A percentile compares a stretch with the other conserved stretches of the same genome.
phyloP scores from a whole-genome alignment of 92 coral and sea anemone species.

The Actinernus sp. region DNA sequence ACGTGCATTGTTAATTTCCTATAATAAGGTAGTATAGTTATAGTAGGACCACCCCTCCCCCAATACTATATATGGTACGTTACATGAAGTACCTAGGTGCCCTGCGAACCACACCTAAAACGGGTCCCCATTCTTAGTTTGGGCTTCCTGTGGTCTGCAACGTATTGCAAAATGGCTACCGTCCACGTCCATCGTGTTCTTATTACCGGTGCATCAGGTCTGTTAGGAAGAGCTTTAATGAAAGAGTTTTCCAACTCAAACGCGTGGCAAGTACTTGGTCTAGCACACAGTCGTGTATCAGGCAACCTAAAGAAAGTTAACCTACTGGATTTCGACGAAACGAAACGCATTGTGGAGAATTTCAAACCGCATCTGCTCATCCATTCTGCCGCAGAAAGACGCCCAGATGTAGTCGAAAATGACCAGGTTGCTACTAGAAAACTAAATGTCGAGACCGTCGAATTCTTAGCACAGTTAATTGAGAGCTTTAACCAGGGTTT shows the following conservation, averaged over 20 bases:
- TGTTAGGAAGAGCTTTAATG: conserved; percentile 87
- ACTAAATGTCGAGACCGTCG: conserved; percentile 75
- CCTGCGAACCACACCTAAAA: no score
- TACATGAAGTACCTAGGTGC: no score
- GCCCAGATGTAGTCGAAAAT: conserved; percentile 85
- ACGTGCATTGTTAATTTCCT: no score
- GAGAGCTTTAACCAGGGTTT: conserved; percentile 60
- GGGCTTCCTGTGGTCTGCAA: no score
- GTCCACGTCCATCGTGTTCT: conserved; percentile 44
- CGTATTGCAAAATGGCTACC: conserved; percentile 80
- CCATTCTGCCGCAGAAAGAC: conserved; percentile 86
- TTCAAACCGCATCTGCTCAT: conserved; percentile 82
- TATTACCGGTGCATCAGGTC: conserved; percentile 89
- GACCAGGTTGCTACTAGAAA: conserved; percentile 63
- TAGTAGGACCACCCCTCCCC: no score
- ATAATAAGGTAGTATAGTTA: no score
- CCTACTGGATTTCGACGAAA: conserved; percentile 81
- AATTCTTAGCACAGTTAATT: conserved; percentile 63
- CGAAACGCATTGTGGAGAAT: conserved; percentile 59
- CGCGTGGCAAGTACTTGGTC: conserved; percentile 75
- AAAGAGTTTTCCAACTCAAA: conserved; percentile 55
- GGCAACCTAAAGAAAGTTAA: conserved; percentile 71
- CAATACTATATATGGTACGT: no score
- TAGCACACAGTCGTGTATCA: conserved; percentile 78
- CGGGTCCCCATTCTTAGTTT: no score